Evolutionary conservation across 2,888 invertebrate genomes (phyloP).

Genomic region (Helleia helle): DNA sequence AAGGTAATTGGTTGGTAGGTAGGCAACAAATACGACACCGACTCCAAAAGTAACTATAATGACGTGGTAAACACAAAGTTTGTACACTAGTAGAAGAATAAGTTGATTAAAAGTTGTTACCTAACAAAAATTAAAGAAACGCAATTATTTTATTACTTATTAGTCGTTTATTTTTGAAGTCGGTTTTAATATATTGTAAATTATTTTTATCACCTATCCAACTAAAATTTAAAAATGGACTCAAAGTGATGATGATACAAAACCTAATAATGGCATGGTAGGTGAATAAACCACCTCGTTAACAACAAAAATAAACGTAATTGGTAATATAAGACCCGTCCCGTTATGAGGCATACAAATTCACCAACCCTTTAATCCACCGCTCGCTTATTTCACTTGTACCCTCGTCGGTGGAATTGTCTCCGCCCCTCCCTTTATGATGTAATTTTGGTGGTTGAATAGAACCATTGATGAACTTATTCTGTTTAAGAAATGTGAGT

Average conservation of each 20-base stretch:
- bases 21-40: no score
- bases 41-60: no score
- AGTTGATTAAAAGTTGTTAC: no score
- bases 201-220: neutral
- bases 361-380: constrained; percentile 70
- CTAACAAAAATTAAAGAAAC: no score
- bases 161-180: no score
- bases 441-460: constrained; percentile 47
- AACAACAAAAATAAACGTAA: constrained; percentile 46
- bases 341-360: constrained; percentile 64
- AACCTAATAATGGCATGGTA: constrained; percentile 14
- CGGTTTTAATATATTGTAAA: no score
- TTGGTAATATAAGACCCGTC: constrained; percentile 67
- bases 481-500: no score
- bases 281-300: constrained; percentile 22
- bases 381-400: constrained; percentile 68
- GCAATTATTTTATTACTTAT: no score
- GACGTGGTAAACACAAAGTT: no score
- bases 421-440: constrained; percentile 41
- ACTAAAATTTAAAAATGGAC: neutral
- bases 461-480: constrained; percentile 17
- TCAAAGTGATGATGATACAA: neutral
- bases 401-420: constrained; percentile 56
- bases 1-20: no score
- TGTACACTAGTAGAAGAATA: no score